Conservation (phyloP, 2,113 vertebrate genomes). For the Gallinago undulata region DNA sequence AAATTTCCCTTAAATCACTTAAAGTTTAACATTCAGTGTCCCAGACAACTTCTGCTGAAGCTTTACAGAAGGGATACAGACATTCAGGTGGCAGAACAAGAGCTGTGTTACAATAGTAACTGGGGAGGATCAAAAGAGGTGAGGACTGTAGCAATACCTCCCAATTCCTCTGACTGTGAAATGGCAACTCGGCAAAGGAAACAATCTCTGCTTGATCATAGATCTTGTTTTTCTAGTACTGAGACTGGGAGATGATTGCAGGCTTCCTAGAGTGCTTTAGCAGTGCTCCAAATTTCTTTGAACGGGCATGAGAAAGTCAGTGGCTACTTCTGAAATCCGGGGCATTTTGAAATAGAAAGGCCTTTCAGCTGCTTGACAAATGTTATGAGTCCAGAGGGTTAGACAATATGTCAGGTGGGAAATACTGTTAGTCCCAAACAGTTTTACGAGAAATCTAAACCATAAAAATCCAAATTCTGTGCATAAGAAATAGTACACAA, state of each 20-base stretch:
- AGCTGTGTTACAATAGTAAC: neutral
- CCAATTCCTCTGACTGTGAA: neutral
- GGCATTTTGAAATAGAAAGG: neutral
- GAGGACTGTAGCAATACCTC: neutral
- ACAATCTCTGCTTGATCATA: neutral
- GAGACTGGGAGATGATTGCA: neutral
- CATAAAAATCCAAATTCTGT: conserved; percentile 20
- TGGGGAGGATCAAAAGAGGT: neutral
- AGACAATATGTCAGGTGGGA: conserved; percentile 44
- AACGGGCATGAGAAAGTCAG: neutral
- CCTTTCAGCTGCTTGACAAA: neutral
- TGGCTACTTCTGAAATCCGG: neutral
- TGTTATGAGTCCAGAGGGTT: neutral
- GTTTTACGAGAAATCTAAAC: conserved; percentile 27
- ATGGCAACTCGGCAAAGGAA: neutral
- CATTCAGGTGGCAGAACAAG: neutral
- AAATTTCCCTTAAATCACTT: neutral
- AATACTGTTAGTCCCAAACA: conserved; percentile 14
- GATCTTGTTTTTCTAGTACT: neutral
- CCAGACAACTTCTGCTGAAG: neutral
- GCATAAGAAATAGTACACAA: conserved; percentile 37
- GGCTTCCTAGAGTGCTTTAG: neutral
- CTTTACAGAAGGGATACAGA: neutral
- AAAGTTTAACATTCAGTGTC: neutral
- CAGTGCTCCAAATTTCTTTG: neutral